These are phyloP conservation scores for Fukomys damarensis DNA, from an alignment of 2,113 vertebrate species.

Conservation along the genomic window DNA sequence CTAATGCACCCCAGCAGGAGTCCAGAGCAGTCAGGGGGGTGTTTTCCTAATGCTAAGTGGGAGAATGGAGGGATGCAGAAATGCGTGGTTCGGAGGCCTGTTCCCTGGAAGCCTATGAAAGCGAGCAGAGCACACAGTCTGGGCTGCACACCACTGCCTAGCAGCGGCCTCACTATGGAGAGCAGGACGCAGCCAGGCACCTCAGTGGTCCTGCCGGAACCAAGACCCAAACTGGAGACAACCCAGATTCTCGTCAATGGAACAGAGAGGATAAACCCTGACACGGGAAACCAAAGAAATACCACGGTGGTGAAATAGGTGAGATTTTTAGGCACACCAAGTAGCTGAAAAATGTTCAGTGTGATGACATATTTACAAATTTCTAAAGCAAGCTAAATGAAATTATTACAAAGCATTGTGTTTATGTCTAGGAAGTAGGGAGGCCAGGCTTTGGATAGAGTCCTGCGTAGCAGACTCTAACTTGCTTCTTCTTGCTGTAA, in stretches of 20 bases:
- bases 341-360: not conserved
- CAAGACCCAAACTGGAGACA: not conserved
- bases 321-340: not conserved
- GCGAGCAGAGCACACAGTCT: not conserved
- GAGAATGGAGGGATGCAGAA: slow-evolving; percentile 34
- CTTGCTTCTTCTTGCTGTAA: not conserved
- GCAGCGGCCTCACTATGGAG: not conserved
- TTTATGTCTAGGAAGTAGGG: not conserved
- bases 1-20: not conserved
- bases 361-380: not conserved
- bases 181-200: not conserved
- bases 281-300: not conserved
- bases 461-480: not conserved
- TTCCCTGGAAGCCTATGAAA: not conserved
- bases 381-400: not conserved
- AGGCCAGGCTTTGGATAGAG: not conserved
- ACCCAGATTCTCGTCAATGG: not conserved
- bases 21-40: not conserved
- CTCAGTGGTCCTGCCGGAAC: not conserved
- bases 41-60: slow-evolving; percentile 19
- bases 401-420: no score
- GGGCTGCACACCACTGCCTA: not conserved
- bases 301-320: not conserved
- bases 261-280: not conserved
- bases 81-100: not conserved